A percentile compares a stretch with the other conserved stretches of the same genome.
phyloP scores from a whole-genome alignment of 2,113 vertebrate genomes.

The Alaudala cheleensis region DNA sequence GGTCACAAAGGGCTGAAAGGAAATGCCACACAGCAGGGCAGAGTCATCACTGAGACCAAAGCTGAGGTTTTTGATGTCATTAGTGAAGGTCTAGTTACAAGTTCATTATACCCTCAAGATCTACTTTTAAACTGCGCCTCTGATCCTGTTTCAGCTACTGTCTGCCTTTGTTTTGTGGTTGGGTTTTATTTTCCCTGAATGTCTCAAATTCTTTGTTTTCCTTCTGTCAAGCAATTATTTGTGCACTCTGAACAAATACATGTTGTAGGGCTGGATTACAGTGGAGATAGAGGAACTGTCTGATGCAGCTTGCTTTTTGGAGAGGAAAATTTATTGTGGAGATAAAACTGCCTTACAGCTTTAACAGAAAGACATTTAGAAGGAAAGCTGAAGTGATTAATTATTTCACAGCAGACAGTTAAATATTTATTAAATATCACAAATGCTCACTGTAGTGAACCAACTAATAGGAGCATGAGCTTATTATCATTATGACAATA shows the following conservation, averaged over 20 bases:
- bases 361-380: background rate
- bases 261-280: background rate
- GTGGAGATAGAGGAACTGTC: background rate
- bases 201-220: background rate
- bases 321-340: conserved; percentile 2
- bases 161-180: background rate
- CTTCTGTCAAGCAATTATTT: background rate
- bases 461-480: background rate
- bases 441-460: background rate
- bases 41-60: background rate
- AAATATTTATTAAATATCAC: conserved; percentile 51
- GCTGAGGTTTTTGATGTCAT: background rate
- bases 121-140: background rate
- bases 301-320: background rate
- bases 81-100: background rate
- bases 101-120: background rate
- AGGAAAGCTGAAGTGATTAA: conserved; percentile 25
- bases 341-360: background rate
- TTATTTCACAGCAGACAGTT: conserved; percentile 32
- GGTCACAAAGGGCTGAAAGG: background rate
- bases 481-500: background rate
- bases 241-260: background rate
- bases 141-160: background rate
- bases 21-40: background rate
- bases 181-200: background rate